Evolutionary conservation across 2,888 invertebrate genomes (phyloP), one percentile per base, ranked within the genome.

Genomic region (Drosophila pegasa): DNA sequence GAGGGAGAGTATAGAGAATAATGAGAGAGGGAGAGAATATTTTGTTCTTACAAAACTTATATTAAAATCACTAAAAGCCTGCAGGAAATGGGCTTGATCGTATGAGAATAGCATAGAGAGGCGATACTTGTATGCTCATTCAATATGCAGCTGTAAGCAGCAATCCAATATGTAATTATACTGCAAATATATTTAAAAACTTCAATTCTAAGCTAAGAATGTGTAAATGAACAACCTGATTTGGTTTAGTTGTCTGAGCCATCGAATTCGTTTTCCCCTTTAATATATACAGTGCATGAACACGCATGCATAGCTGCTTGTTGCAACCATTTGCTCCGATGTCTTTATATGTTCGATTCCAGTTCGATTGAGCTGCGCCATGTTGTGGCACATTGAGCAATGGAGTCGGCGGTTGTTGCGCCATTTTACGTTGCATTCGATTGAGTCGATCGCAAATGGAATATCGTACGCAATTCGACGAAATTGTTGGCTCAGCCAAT

Each of bases 371-470:
- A 45, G 6, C 9, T 9, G 47, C 58, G 47, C 71, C 78, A 78
- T 58, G 27, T 63, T 72, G 33, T 38, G 31, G 12, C 22, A 31
- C 38, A 20, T 16, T 22, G 6, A 12, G 14, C 20, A 51, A 51
- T 51, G 50, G 50, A 35, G 50, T 52, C 18, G 18, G n/a, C 25
- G n/a, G 41, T 16, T 45, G 57, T 82, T 87, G 65, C 88, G 88
- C 88, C 82, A 83, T 83, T 87, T 83, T 82, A 64, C 52, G 45
- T 35, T 41, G 40, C 20, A 9, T 45, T 40, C 29, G 22, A 58
- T 41, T 35, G 14, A 25, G 50, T 43, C 47, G 59, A 70, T 73
- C 74, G 70, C 52, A 63, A 66, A 47, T 25, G 16, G 62, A 52
- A 80, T 66, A 65, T 70, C 64, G 76, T 66, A 59, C 31, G 35